These are phyloP conservation scores for Epicampocera succincta DNA, from an alignment of 2,888 invertebrate genomes.

Conservation along the genomic window DNA sequence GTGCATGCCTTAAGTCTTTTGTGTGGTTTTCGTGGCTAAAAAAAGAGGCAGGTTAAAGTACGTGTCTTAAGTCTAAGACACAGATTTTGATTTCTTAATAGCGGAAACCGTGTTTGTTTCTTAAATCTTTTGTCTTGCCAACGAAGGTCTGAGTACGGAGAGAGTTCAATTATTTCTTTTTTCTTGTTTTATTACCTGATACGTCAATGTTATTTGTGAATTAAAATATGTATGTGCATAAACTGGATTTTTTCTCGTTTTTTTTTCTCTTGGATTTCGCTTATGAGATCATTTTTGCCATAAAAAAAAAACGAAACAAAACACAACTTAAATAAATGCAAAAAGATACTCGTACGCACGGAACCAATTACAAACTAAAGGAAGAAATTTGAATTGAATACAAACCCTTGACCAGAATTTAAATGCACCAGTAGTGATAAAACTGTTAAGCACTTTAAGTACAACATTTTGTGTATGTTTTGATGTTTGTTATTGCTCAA, in stretches of 20 bases:
- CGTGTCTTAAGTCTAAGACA: no score
- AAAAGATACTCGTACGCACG: neutral
- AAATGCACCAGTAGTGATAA: constrained; percentile 67
- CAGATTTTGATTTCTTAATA: no score
- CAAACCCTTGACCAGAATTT: constrained; percentile 71
- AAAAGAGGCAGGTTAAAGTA: no score
- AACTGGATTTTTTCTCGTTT: constrained; percentile 54
- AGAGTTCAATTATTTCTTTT: constrained; percentile 17
- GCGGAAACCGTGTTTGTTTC: constrained; percentile 34
- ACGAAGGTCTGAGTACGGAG: neutral
- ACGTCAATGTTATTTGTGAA: constrained; percentile 28
- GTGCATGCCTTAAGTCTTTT: no score
- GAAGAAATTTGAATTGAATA: constrained; percentile 53
- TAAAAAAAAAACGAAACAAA: constrained; percentile 7
- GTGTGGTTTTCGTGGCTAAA: no score
- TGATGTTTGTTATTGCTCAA: constrained; percentile 51
- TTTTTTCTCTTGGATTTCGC: constrained; percentile 9
- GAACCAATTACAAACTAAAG: constrained; percentile 3
- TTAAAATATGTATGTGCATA: constrained; percentile 39
- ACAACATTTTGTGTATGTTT: constrained; percentile 54
- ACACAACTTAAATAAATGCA: constrained; percentile 7
- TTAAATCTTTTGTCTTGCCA: constrained; percentile 61
- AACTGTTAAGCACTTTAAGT: constrained; percentile 61
- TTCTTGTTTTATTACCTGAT: constrained; percentile 21
- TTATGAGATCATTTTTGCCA: constrained; percentile 64